Evolutionary conservation across 2,888 invertebrate genomes (phyloP).

Genomic region (Cephus rjabovi): DNA sequence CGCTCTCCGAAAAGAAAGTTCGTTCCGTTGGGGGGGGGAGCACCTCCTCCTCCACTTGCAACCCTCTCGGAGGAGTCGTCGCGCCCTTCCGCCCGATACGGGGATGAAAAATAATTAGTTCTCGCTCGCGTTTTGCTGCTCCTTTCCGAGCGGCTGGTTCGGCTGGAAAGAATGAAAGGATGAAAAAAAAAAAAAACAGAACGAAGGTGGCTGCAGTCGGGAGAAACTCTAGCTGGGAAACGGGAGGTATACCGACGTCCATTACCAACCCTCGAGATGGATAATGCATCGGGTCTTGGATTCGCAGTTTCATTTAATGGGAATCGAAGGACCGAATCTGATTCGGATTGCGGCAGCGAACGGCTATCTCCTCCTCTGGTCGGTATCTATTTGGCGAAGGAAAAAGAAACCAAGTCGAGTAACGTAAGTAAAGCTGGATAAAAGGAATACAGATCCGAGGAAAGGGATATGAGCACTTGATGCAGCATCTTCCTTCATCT

Average conservation of each 20-base stretch:
- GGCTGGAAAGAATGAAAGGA: not conserved
- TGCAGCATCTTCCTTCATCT: not conserved
- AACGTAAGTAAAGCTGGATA: not conserved
- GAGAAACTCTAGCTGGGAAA: not conserved
- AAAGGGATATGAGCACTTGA: not conserved
- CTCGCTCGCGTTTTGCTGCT: conserved; percentile 12
- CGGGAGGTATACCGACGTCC: not conserved
- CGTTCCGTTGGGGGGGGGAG: conserved; percentile 29
- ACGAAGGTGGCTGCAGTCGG: not conserved
- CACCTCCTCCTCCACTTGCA: not conserved
- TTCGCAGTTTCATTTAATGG: not conserved
- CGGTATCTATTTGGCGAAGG: not conserved
- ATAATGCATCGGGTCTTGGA: not conserved
- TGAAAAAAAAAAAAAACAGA: not conserved
- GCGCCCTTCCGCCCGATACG: not conserved
- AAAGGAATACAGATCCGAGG: not conserved
- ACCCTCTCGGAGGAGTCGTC: not conserved
- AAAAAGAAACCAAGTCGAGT: not conserved
- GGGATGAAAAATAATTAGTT: conserved; percentile 40
- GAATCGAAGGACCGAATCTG: not conserved
- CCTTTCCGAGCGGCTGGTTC: not conserved
- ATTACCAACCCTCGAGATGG: not conserved
- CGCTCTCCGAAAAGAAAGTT: conserved; percentile 44
- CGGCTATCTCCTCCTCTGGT: not conserved
- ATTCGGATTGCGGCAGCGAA: not conserved